Percentiles rank a stretch among this genome's conserved stretches.
phyloP scores from a whole-genome alignment of 2,113 vertebrate species.

The Chaetura pelagica region DNA sequence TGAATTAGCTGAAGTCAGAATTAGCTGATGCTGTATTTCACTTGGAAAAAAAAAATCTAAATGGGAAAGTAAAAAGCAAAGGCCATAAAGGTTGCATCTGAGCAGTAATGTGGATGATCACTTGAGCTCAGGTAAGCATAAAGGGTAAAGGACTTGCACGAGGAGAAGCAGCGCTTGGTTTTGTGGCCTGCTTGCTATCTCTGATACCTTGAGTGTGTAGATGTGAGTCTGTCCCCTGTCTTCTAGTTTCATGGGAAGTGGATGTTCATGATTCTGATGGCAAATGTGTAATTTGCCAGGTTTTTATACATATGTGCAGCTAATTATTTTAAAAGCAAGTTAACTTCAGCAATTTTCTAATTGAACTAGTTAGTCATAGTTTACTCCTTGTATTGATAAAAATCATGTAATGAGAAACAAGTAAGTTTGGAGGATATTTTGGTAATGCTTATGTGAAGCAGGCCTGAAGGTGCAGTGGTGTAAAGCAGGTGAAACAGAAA shows the following conservation, averaged over 20 bases:
- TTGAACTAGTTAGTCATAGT: not conserved
- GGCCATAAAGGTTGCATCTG: not conserved
- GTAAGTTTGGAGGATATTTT: not conserved
- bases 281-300: not conserved
- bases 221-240: not conserved
- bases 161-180: not conserved
- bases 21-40: not conserved
- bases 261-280: not conserved
- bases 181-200: not conserved
- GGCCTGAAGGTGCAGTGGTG: not conserved
- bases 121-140: not conserved
- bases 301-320: not conserved
- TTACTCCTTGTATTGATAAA: not conserved
- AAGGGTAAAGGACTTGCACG: not conserved
- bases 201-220: accelerated
- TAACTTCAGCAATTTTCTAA: not conserved
- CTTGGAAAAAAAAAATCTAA: not conserved
- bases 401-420: not conserved
- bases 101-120: not conserved
- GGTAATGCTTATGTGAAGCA: not conserved
- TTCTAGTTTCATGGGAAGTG: not conserved
- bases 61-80: not conserved
- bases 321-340: not conserved
- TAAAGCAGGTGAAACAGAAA: not conserved
- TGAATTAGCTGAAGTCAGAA: not conserved